Base-by-base conservation (phyloP, 2,888 invertebrate genomes). In the Nysson spinosus region DNA sequence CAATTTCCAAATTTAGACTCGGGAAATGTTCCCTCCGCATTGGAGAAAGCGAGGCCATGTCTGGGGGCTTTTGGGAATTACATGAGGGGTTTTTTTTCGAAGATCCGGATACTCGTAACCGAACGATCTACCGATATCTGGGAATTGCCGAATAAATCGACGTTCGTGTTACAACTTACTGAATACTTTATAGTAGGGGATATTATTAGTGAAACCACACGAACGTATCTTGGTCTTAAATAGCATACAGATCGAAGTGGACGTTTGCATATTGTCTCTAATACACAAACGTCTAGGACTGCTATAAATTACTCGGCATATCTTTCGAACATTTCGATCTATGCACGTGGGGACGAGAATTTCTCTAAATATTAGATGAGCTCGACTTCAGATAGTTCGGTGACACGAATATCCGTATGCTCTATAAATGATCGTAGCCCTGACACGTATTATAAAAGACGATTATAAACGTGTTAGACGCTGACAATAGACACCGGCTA, bases 381-480 rank as follows among this genome's bases (percentile, higher is more conserved):
- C n/a, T n/a, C n/a, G n/a, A n/a, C n/a, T n/a, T n/a, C n/a, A n/a
- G n/a, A n/a, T n/a, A n/a, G n/a, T n/a, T n/a, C n/a, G n/a, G n/a
- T n/a, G n/a, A n/a, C n/a, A 30, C 30, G 35, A 44, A 26, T n/a
- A 11, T 46, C 14, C 34, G 16, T 22, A 1, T 6, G 17, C 22
- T n/a, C n/a, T 7, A 3, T 1, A 30, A 57, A 19, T 19, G 9
- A 49, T 14, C 30, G 37, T 32, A 42, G 52, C 61, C 37, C 7
- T 14, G 7, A 22, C 4, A 17, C 3, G 19, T 46, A 49, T 16
- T 26, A 20, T 22, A 30, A 47, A 43, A 62, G 63, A 65, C 58
- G 42, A 51, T 24, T 72, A 65, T 51, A 47, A 60, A 58, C 20
- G 50, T 55, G 65, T 67, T 64, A 49, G 57, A 61, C 43, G 34